phyloP scores from a whole-genome alignment of 2,113 vertebrate genomes.

The Scartelaos histophorus region DNA sequence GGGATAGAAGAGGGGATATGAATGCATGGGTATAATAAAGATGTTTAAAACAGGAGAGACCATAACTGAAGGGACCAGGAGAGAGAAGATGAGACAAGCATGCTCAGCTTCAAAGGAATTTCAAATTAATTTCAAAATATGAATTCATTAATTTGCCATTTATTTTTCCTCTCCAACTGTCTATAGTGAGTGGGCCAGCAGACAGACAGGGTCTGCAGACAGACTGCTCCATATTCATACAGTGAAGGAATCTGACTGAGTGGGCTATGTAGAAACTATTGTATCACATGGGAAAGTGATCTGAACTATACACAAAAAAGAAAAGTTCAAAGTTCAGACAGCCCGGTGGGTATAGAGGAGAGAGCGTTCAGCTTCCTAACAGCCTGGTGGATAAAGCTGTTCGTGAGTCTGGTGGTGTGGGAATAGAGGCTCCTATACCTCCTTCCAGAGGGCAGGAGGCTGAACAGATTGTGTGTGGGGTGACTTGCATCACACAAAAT shows the following conservation, averaged over 20 bases:
- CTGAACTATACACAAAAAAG: conserved; percentile 51
- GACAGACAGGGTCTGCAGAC: conserved; percentile 44
- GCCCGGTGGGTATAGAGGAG: too few species aligned
- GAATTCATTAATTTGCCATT: background rate
- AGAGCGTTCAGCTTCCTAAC: too few species aligned
- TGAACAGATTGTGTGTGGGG: too few species aligned
- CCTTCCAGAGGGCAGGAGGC: too few species aligned
- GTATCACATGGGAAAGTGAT: conserved; percentile 58
- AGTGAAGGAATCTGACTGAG: conserved; percentile 69
- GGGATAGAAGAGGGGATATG: background rate
- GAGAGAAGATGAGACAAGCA: background rate
- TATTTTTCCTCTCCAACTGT: too few species aligned
- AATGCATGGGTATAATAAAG: conserved; percentile 1
- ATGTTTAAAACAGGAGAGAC: background rate
- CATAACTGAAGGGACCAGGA: background rate
- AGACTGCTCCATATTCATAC: conserved; percentile 75
- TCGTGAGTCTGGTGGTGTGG: too few species aligned
- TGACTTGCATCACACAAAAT: too few species aligned
- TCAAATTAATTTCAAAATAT: too few species aligned
- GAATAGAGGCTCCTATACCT: too few species aligned
- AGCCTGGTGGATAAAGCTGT: too few species aligned
- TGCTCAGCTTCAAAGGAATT: too few species aligned
- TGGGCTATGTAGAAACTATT: conserved; percentile 56
- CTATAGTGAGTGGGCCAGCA: conserved; percentile 32
- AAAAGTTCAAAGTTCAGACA: too few species aligned